Evolutionary conservation across 2,113 vertebrate species (phyloP).

Genomic region (Eclectus roratus): DNA sequence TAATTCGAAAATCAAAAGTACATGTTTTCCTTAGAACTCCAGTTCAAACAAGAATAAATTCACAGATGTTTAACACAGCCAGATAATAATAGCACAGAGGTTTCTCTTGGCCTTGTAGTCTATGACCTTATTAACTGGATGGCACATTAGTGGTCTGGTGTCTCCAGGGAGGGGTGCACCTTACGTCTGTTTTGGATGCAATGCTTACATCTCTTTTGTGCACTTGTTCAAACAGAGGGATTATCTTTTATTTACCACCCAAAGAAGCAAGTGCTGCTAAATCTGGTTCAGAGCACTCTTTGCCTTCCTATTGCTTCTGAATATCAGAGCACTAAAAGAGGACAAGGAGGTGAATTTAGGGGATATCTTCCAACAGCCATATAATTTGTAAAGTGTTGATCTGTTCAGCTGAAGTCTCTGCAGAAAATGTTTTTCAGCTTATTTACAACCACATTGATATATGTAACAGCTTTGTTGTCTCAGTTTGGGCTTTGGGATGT

Average conservation of each 20-base stretch:
- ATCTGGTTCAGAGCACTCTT: background rate
- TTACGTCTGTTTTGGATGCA: background rate
- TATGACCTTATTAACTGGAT: background rate
- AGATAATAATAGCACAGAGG: background rate
- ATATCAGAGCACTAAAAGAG: background rate
- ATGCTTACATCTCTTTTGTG: background rate
- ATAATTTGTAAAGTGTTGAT: background rate
- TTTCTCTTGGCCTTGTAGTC: background rate
- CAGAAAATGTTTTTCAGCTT: background rate
- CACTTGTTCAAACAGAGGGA: background rate
- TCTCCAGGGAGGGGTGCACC: background rate
- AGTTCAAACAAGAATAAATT: background rate
- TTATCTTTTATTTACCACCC: background rate
- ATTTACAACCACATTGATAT: background rate
- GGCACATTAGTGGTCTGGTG: background rate
- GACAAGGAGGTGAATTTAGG: background rate
- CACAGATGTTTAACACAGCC: background rate
- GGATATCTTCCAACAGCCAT: background rate
- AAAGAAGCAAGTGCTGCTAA: background rate
- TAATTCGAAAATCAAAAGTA: constrained; percentile 20
- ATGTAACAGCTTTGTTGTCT: background rate
- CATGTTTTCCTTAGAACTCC: constrained; percentile 19
- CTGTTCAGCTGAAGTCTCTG: background rate
- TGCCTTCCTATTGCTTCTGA: background rate
- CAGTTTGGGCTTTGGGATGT: background rate